Conservation (phyloP, 2,888 invertebrate species). For the Anarsia innoxiella region DNA sequence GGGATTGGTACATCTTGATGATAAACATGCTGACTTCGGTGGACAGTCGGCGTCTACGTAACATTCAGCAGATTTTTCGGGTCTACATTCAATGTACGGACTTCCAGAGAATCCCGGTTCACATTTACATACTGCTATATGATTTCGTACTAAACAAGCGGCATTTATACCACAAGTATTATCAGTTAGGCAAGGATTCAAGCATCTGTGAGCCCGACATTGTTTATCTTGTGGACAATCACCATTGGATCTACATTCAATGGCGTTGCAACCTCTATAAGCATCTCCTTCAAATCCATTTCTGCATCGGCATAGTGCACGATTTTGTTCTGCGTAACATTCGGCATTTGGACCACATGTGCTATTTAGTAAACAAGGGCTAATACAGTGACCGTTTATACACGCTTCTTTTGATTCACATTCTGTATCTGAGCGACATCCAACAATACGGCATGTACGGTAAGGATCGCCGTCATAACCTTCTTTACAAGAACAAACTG, state of each 20-base stretch:
- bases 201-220: conserved; percentile 90
- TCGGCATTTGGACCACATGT: conserved; percentile 89
- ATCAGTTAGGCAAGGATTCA: conserved; percentile 86
- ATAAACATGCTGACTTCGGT: conserved; percentile 85
- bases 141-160: conserved; percentile 87
- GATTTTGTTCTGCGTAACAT: conserved; percentile 83
- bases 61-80: conserved; percentile 84
- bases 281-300: conserved; percentile 89
- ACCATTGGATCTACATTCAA: conserved; percentile 89
- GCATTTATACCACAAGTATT: conserved; percentile 86
- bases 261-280: conserved; percentile 81
- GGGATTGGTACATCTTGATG: conserved; percentile 88
- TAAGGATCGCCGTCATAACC: conserved; percentile 93
- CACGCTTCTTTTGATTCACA: conserved; percentile 90
- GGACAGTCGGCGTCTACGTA: conserved; percentile 89
- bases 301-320: conserved; percentile 85
- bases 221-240: conserved; percentile 91
- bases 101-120: conserved; percentile 84
- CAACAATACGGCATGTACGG: conserved; percentile 84
- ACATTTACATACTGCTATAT: conserved; percentile 90
- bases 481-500: conserved; percentile 88
- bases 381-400: conserved; percentile 88
- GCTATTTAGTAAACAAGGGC: conserved; percentile 87
- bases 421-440: conserved; percentile 88
- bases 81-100: conserved; percentile 86